Conservation (phyloP, 2,888 invertebrate genomes). For the Drosophila multiciliata region DNA sequence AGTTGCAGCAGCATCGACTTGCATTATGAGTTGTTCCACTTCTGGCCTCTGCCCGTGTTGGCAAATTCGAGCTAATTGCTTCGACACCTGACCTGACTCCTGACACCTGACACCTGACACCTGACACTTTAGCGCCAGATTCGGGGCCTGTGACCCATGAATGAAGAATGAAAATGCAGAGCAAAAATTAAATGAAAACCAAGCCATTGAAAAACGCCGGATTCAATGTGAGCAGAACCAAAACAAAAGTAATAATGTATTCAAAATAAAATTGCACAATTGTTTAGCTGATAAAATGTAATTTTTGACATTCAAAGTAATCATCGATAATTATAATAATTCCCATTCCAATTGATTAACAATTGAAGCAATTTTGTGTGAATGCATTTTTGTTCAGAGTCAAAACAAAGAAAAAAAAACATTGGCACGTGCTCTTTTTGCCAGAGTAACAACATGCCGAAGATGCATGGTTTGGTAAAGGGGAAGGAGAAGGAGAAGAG, state of each 20-base stretch:
- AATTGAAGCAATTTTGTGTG: too few species aligned
- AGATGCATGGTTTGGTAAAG: not conserved
- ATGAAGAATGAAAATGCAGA: not conserved
- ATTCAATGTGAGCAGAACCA: not conserved
- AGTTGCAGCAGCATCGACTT: slow-evolving; percentile 29
- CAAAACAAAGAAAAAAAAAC: not conserved
- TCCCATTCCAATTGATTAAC: too few species aligned
- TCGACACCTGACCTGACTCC: slow-evolving; percentile 60
- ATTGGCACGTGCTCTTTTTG: not conserved
- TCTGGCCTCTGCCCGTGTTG: slow-evolving; percentile 4
- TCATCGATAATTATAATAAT: too few species aligned
- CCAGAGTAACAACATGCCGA: not conserved
- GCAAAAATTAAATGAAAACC: slow-evolving; percentile 3
- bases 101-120: slow-evolving; percentile 45
- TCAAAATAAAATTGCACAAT: not conserved
- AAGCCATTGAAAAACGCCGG: not conserved
- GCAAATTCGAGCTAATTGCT: slow-evolving; percentile 75
- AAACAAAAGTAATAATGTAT: not conserved
- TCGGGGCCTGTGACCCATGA: slow-evolving; percentile 43
- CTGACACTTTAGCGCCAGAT: slow-evolving; percentile 49
- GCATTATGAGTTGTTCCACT: slow-evolving; percentile 35
- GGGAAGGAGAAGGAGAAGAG: too few species aligned
- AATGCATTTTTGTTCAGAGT: not conserved
- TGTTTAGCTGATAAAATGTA: too few species aligned
- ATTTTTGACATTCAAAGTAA: too few species aligned